Percentiles rank a stretch among this genome's conserved stretches.
Conservation (phyloP, 2,888 invertebrate genomes). For the Gastrophysa polygoni region DNA sequence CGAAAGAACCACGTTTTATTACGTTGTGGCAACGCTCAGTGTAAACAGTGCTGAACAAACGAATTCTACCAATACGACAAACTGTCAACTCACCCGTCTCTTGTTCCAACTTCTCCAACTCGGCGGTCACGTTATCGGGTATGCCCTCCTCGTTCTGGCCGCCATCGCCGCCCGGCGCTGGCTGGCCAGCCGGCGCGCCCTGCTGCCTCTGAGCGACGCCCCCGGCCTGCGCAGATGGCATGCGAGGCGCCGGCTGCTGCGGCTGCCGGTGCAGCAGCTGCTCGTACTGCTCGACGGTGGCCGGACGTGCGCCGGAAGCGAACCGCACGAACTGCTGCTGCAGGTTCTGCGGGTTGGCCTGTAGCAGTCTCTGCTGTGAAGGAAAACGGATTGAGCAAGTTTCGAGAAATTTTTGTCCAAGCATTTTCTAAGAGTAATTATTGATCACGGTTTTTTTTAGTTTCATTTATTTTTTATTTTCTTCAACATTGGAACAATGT, state of each 20-base stretch:
- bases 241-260: slow-evolving; percentile 38
- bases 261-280: slow-evolving; percentile 49
- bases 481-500: no score
- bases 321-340: slow-evolving; percentile 45
- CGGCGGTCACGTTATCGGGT: slow-evolving; percentile 71
- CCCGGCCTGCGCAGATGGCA: slow-evolving; percentile 31
- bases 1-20: no score
- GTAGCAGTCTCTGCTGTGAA: slow-evolving; percentile 34
- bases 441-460: no score
- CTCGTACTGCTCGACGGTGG: slow-evolving; percentile 52
- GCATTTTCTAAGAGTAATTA: no score
- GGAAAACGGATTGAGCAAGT: neutral
- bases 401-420: no score
- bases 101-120: slow-evolving; percentile 72
- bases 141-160: slow-evolving; percentile 61
- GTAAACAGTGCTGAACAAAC: no score
- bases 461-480: no score
- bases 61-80: no score
- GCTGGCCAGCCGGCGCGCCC: no score
- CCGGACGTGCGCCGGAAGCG: slow-evolving; percentile 42
- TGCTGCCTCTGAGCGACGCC: slow-evolving; percentile 38
- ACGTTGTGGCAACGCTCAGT: no score
- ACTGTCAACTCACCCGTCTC: slow-evolving; percentile 60
- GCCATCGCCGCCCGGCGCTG: slow-evolving; percentile 34
- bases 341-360: slow-evolving; percentile 28